These are phyloP conservation scores for Drosophila albomicans DNA, from an alignment of 1,140 invertebrate genomes.

Conservation along the genomic window DNA sequence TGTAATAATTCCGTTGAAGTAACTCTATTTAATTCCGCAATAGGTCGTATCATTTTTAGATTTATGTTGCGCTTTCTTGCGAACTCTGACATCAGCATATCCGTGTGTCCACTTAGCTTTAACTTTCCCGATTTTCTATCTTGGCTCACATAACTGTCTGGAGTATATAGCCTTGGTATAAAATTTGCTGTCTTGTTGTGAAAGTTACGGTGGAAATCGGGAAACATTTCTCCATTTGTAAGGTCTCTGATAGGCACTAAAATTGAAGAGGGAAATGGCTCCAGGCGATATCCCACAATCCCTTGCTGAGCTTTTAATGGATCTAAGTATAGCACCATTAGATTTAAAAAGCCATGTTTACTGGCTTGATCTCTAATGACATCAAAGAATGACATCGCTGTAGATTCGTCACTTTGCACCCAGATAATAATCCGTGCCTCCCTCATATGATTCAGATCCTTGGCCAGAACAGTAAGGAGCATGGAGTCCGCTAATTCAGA, in stretches of 20 bases:
- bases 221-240: neutral
- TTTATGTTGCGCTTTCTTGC: neutral
- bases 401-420: neutral
- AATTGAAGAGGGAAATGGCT: neutral
- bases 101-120: neutral
- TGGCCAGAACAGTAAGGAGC: slow-evolving; percentile 7
- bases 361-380: neutral
- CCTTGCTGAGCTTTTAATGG: neutral
- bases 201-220: neutral
- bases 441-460: slow-evolving; percentile 12
- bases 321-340: slow-evolving; percentile 34
- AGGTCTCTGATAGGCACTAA: neutral
- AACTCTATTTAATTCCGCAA: too few relatives aligned
- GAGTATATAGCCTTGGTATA: neutral
- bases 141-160: neutral
- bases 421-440: slow-evolving; percentile 17
- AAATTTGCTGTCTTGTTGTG: slow-evolving; percentile 1
- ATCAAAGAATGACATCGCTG: neutral
- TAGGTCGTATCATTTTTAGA: neutral
- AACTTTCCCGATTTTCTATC: neutral
- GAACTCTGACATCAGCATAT: slow-evolving; percentile 7
- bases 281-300: neutral
- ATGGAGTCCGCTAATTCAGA: neutral
- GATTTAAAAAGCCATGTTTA: neutral
- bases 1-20: too few relatives aligned